Evolutionary conservation across 35 echinoderm and acorn worm genomes (phyloP), one percentile per base, ranked within the genome.

Genomic region (Diadema setosum): DNA sequence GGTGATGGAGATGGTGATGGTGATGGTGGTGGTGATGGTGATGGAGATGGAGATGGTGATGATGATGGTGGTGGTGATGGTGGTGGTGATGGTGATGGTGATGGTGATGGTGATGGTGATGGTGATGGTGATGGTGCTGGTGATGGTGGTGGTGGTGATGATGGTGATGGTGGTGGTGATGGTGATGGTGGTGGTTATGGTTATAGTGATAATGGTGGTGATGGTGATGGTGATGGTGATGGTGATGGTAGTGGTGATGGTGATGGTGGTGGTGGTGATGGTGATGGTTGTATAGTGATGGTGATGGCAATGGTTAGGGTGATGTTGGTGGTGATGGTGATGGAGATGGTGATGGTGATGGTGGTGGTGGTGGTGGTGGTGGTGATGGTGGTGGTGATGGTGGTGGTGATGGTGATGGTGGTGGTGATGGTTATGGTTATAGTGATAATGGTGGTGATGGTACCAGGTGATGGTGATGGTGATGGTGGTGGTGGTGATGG

Each of bases 361-460:
- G 29, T 70, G 65, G 27, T 81, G 76, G 27, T 43, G 76, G 37
- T 81, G 76, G 15, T 81, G 76, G 44, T 81, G 76, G 44, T 43
- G 76, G 27, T 84, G 82, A 84, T 18, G 82, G 18, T 84, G 82
- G 32, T 70, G 82, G 70, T 81, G 30, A 84, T 73, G 45, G 18
- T 84, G 82, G 33, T 73, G 82, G 48, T 73, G 82, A 70, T 70
- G 45, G 26, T 84, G 82, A 84, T 65, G 15, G 48, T 84, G 82
- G 34, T 73, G 82, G 52, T 65, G 45, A 16, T 84, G 55, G 25
- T 65, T 6, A 33, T 69, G 35, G 45, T 67, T 11, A 8, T 67
- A 18, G 44, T 17, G 82, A 26, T 81, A 39, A 17, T 21, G 39
- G 46, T 80, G 23, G 29, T 30, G 21, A n/a, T 80, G 5, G 58